Evolutionary conservation across 2,888 invertebrate species (phyloP).

Genomic region (Zygothrica quintamaculata): DNA sequence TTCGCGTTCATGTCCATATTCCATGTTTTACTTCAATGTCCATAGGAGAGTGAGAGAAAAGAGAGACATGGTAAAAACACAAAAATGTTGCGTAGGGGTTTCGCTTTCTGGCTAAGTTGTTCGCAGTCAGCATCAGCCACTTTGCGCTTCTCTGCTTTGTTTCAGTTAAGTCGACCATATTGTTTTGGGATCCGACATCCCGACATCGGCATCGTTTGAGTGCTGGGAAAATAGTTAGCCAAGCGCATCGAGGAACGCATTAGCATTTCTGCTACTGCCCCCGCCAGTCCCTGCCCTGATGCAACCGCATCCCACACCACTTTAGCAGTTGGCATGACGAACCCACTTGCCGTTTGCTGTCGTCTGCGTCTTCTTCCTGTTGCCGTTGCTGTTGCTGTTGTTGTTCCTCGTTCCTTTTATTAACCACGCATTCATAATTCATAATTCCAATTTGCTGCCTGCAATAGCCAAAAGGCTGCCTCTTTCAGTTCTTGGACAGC

Average conservation of each 20-base stretch:
- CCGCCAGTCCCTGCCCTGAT: conserved; percentile 18
- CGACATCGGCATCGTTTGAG: conserved; percentile 72
- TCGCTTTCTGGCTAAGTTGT: conserved; percentile 58
- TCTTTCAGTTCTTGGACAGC: conserved; percentile 15
- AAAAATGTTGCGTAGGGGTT: conserved; percentile 70
- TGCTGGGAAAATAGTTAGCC: conserved; percentile 78
- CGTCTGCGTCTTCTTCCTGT: conserved; percentile 15
- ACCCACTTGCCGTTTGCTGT: conserved; percentile 58
- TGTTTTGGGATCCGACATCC: conserved; percentile 48
- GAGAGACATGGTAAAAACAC: conserved; percentile 7
- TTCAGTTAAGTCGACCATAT: conserved; percentile 80
- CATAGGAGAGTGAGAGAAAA: not conserved
- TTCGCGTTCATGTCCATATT: conserved; percentile 35
- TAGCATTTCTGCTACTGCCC: conserved; percentile 70
- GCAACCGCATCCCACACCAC: conserved; percentile 25
- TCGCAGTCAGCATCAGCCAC: conserved; percentile 46
- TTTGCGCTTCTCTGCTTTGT: conserved; percentile 80
- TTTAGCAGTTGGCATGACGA: conserved; percentile 68
- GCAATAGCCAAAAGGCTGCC: conserved; percentile 33
- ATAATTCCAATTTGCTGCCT: conserved; percentile 82
- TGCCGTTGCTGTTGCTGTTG: conserved; percentile 12
- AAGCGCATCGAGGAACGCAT: conserved; percentile 77
- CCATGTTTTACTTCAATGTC: not conserved
- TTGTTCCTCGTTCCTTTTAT: conserved; percentile 66
- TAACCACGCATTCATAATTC: conserved; percentile 82